Evolutionary conservation across 1,140 invertebrate species (phyloP).

Genomic region (Bombus fervidus): DNA sequence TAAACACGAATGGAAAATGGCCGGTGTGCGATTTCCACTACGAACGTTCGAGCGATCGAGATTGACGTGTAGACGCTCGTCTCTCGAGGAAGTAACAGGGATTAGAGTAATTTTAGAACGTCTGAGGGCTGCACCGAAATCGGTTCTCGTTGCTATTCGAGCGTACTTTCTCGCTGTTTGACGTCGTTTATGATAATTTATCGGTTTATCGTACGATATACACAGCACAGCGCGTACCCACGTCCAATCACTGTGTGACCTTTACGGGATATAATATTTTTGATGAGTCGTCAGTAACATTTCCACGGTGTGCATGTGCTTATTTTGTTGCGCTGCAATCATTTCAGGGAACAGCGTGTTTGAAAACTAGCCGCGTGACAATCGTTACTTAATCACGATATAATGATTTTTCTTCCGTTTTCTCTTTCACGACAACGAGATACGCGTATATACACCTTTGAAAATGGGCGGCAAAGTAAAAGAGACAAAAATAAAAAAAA

Average conservation of each 20-base stretch:
- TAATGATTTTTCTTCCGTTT: conserved; percentile 27
- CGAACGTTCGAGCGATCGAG: not conserved
- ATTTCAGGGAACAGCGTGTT: not conserved
- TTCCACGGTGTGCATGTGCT: conserved; percentile 9
- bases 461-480: not conserved
- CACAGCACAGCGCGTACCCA: conserved; percentile 60
- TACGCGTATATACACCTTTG: not conserved
- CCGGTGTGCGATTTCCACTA: not conserved
- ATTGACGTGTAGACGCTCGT: not conserved
- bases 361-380: not conserved
- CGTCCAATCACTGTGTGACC: conserved; percentile 43
- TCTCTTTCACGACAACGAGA: conserved; percentile 7
- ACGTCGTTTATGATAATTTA: not conserved
- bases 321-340: not conserved
- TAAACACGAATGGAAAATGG: not conserved
- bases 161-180: not conserved
- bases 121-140: not conserved
- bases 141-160: not conserved
- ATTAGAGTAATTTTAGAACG: not conserved
- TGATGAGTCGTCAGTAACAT: conserved; percentile 5
- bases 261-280: not conserved
- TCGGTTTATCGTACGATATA: not conserved
- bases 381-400: conserved; percentile 21
- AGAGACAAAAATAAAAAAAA: not conserved
- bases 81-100: not conserved